These are phyloP conservation scores for Morelia viridis DNA, from an alignment of 2,797 vertebrate genomes.

Conservation along the genomic window DNA sequence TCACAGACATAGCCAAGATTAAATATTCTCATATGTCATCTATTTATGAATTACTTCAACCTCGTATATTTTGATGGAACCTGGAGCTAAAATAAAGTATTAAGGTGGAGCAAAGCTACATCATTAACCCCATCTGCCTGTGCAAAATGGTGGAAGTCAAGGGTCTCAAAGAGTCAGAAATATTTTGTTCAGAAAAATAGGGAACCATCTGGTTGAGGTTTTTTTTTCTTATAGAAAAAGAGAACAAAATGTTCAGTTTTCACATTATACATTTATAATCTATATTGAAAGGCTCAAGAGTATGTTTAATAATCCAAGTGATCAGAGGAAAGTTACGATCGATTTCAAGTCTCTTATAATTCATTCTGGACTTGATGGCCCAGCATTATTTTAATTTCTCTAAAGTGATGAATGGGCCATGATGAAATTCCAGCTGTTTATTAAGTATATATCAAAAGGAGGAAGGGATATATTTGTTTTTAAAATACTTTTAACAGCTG, in stretches of 20 bases:
- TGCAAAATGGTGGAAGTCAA: slow-evolving; percentile 74
- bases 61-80: slow-evolving; percentile 67
- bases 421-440: slow-evolving; percentile 46
- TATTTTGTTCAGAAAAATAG: slow-evolving; percentile 84
- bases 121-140: slow-evolving; percentile 73
- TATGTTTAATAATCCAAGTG: slow-evolving; percentile 80
- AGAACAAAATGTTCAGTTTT: slow-evolving; percentile 83
- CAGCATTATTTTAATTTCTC: slow-evolving; percentile 68
- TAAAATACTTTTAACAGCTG: slow-evolving; percentile 74
- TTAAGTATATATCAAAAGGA: slow-evolving; percentile 65
- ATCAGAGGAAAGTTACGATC: slow-evolving; percentile 75
- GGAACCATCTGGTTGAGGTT: slow-evolving; percentile 71
- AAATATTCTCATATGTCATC: not conserved
- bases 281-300: slow-evolving; percentile 88
- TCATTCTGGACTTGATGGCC: slow-evolving; percentile 76
- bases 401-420: slow-evolving; percentile 63
- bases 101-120: slow-evolving; percentile 78
- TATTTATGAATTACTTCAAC: slow-evolving; percentile 41
- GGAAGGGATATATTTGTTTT: slow-evolving; percentile 66
- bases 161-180: slow-evolving; percentile 74
- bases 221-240: slow-evolving; percentile 65
- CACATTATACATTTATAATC: slow-evolving; percentile 91
- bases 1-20: not conserved
- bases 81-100: slow-evolving; percentile 97
- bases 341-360: slow-evolving; percentile 79